Conservation (phyloP, 2,113 vertebrate genomes). For the Onychorhynchus coronatus region DNA sequence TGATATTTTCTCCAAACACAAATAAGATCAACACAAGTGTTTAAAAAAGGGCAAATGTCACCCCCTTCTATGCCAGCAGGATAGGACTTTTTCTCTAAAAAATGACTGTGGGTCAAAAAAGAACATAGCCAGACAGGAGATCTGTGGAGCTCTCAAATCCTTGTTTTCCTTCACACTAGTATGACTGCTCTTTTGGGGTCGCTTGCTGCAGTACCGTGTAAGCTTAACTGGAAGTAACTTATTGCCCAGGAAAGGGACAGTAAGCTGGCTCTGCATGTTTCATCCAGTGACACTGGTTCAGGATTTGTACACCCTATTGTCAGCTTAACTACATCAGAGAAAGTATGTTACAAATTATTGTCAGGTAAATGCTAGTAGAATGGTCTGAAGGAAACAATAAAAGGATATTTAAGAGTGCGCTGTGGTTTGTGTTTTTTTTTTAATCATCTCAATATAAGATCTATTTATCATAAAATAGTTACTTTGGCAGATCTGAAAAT, state of each 20-base stretch:
- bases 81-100: neutral
- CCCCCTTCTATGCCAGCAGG: neutral
- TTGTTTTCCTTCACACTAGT: neutral
- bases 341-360: neutral
- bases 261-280: neutral
- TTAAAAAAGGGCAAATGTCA: neutral
- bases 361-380: neutral
- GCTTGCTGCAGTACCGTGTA: neutral
- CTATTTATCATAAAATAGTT: neutral
- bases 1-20: neutral
- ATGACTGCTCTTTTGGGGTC: neutral
- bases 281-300: neutral
- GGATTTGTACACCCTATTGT: neutral
- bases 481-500: neutral
- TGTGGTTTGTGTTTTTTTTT: neutral
- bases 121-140: accelerated
- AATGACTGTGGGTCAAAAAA: neutral
- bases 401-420: neutral
- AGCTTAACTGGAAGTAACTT: neutral
- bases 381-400: neutral
- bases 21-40: neutral
- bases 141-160: neutral
- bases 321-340: neutral
- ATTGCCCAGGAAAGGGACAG: neutral
- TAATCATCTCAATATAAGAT: neutral